Conservation (phyloP, 2,888 invertebrate genomes). For the Emmelina monodactyla region DNA sequence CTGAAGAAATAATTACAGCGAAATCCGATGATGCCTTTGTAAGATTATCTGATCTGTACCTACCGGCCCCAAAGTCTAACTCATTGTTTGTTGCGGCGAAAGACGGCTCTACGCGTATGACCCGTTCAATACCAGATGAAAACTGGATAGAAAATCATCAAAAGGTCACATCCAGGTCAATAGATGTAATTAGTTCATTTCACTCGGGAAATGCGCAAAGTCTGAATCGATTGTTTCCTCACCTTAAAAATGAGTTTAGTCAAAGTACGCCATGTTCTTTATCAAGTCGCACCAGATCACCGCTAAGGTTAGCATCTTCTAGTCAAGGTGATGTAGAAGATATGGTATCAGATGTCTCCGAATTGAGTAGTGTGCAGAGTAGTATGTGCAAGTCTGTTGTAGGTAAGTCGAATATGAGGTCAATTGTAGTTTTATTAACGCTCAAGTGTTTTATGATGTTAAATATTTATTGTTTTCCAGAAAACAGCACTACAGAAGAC, state of each 20-base stretch:
- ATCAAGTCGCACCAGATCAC: constrained; percentile 33
- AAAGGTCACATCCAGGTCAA: constrained; percentile 67
- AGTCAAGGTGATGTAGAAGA: constrained; percentile 50
- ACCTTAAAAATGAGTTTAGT: constrained; percentile 58
- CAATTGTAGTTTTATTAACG: constrained; percentile 1
- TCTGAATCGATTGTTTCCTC: constrained; percentile 69
- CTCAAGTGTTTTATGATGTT: not conserved
- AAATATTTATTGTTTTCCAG: constrained; percentile 21
- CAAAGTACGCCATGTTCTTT: constrained; percentile 51
- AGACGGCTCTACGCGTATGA: constrained; percentile 64
- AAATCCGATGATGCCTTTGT: constrained; percentile 64
- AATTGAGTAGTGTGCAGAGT: constrained; percentile 63
- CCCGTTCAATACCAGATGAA: constrained; percentile 73
- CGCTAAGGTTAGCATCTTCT: constrained; percentile 24
- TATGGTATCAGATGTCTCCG: constrained; percentile 58
- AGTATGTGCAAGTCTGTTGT: constrained; percentile 65
- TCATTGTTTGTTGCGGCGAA: constrained; percentile 22
- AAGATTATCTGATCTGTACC: constrained; percentile 81
- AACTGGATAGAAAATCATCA: constrained; percentile 68
- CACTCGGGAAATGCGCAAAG: constrained; percentile 64
- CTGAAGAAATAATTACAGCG: constrained; percentile 23
- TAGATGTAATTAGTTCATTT: constrained; percentile 67
- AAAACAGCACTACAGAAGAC: constrained; percentile 46
- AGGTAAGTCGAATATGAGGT: constrained; percentile 27
- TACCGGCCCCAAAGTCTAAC: constrained; percentile 52